These are phyloP conservation scores for Drosophila neoperkinsi DNA, from an alignment of 2,888 invertebrate genomes.

Conservation along the genomic window DNA sequence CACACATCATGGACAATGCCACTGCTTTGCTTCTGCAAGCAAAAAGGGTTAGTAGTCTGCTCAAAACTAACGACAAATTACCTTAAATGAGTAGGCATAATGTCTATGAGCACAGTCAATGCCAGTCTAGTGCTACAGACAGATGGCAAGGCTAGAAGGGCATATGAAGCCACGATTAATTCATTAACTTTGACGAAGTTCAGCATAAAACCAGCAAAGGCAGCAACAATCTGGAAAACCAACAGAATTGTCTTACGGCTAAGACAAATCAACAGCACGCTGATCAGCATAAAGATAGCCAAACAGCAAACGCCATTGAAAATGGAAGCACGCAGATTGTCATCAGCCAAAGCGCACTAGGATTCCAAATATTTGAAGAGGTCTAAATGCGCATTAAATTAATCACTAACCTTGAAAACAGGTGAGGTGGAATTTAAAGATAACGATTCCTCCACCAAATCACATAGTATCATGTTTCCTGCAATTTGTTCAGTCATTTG, in stretches of 20 bases:
- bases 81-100: constrained; percentile 45
- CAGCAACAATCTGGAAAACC: background rate
- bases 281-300: constrained; percentile 20
- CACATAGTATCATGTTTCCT: constrained; percentile 16
- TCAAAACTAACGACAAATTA: background rate
- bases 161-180: background rate
- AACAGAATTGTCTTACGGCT: constrained; percentile 25
- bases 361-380: background rate
- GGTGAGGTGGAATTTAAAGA: background rate
- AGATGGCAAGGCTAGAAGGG: constrained; percentile 22
- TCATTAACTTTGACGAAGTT: constrained; percentile 8
- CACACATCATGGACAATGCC: constrained; percentile 26
- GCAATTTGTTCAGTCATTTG: background rate
- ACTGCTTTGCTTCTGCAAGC: constrained; percentile 35
- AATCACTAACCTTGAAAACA: background rate
- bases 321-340: background rate
- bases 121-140: constrained; percentile 24
- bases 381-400: background rate
- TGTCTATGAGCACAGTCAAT: constrained; percentile 28
- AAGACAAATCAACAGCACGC: constrained; percentile 15
- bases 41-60: background rate
- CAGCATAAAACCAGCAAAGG: constrained; percentile 6
- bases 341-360: constrained; percentile 13
- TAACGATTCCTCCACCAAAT: background rate
- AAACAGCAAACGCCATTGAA: constrained; percentile 19